Evolutionary conservation across 92 coral and sea anemone species (phyloP), one percentile per base, ranked within the genome.

Genomic region (Porites lobata): DNA sequence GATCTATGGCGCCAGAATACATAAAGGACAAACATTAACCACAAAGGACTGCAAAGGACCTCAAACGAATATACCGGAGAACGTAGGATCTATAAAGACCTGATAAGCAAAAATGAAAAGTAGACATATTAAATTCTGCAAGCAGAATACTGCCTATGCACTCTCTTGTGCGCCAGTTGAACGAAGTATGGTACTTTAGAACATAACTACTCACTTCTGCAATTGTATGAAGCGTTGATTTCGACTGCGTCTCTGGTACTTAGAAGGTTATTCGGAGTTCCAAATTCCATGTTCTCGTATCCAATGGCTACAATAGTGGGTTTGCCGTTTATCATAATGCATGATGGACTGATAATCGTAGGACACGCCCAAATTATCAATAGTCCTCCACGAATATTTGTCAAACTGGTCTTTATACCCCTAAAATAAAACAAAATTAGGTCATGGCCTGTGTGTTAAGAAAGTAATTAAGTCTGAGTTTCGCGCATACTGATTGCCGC

Each of bases 141-240:
- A n/a, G n/a, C n/a, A n/a, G n/a, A n/a, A n/a, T n/a, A 32, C 43
- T 4, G 43, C 43, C 43, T 32, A 3, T 3, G 5, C 43, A 32
- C 43, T 32, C 43, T 5, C 43, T 2, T 2, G 43, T 32, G 43
- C 43, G 5, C 43, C 43, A 32, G 43, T 3, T 32, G 43, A 0
- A 32, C 43, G 43, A 32, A 32, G 3, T 3, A 3, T 26, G 1
- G 29, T 32, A 32, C 38, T 32, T 4, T 4, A 32, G 5, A 7
- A 7, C 7, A 72, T 8, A 8, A 9, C 3, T 13, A 83, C 87
- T 72, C 22, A 72, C 87, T 73, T n/a, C 61, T 75, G n/a, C 98
- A 96, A 81, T 91, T 90, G 75, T 96, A 96, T 52, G 95, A 65
- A n/a, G 95, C 94, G 70, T 95, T 93, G 26, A 96, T 77, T 84